A percentile compares a stretch with the other conserved stretches of the same genome.
phyloP scores from a whole-genome alignment of 2,113 vertebrate species.

The Ginglymostoma cirratum region DNA sequence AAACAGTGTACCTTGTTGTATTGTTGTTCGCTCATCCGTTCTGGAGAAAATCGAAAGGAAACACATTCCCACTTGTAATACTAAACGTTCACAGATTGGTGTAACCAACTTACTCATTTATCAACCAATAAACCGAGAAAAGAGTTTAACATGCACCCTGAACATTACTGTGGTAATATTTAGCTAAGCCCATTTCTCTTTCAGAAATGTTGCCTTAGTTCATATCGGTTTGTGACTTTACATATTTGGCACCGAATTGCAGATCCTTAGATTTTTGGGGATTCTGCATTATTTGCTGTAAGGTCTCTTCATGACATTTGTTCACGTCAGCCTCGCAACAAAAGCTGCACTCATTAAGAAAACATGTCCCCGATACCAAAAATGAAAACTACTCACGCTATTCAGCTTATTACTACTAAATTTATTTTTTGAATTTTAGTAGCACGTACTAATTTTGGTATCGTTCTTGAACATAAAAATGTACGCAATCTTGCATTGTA shows the following conservation, averaged over 20 bases:
- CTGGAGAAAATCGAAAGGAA: conserved; percentile 36
- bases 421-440: conserved; percentile 45
- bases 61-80: conserved; percentile 38
- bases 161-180: conserved; percentile 29
- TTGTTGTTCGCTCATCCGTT: conserved; percentile 38
- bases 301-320: not conserved
- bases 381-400: conserved; percentile 31
- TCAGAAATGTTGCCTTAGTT: not conserved
- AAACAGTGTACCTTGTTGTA: conserved; percentile 28
- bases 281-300: not conserved
- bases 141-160: conserved; percentile 33
- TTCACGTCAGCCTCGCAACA: conserved; percentile 12
- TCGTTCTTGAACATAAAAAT: conserved; percentile 40
- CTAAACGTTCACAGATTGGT: conserved; percentile 38
- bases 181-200: not conserved
- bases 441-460: conserved; percentile 41
- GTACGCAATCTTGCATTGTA: conserved; percentile 41
- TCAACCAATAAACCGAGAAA: conserved; percentile 53
- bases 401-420: conserved; percentile 45
- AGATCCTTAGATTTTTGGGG: not conserved
- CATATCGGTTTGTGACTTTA: no score
- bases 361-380: not conserved
- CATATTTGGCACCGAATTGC: not conserved
- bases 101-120: conserved; percentile 40
- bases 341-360: not conserved